Percentiles rank a stretch among this genome's conserved stretches.
phyloP scores from a whole-genome alignment of 1,140 invertebrate genomes.

The Bombus fervidus region DNA sequence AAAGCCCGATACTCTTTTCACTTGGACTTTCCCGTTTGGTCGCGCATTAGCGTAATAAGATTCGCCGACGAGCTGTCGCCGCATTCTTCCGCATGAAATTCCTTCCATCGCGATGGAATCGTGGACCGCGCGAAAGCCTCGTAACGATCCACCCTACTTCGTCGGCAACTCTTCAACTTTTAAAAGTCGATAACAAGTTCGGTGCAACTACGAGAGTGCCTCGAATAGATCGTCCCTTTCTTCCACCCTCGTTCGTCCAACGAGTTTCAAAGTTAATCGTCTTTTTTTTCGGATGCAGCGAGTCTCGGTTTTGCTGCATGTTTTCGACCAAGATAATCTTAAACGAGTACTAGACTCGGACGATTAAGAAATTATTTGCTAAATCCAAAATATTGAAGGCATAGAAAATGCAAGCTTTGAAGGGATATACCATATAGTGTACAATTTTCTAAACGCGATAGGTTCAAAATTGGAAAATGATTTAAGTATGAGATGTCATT shows the following conservation, averaged over 20 bases:
- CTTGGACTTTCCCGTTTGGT: background rate
- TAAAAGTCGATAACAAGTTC: constrained; percentile 41
- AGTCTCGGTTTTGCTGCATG: constrained; percentile 4
- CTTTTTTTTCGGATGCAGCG: background rate
- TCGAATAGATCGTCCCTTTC: constrained; percentile 11
- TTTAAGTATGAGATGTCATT: no score
- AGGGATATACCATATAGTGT: no score
- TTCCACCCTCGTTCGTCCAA: no score
- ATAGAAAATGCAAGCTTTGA: no score
- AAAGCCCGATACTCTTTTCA: background rate
- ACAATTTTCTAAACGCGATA: background rate
- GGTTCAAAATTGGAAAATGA: rapidly evolving
- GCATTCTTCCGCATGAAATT: constrained; percentile 12
- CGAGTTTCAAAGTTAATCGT: constrained; percentile 22
- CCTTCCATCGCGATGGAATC: background rate
- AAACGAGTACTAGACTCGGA: background rate
- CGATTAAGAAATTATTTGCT: constrained; percentile 51
- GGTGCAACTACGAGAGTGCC: background rate
- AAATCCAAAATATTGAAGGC: background rate
- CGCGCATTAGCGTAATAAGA: constrained; percentile 43
- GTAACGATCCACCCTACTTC: constrained; percentile 14
- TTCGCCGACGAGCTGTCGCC: background rate
- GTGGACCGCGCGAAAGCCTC: background rate
- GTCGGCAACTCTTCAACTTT: constrained; percentile 17
- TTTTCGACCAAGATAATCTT: constrained; percentile 32